Conservation (phyloP, 2,113 vertebrate species). For the Hippoglossus stenolepis region DNA sequence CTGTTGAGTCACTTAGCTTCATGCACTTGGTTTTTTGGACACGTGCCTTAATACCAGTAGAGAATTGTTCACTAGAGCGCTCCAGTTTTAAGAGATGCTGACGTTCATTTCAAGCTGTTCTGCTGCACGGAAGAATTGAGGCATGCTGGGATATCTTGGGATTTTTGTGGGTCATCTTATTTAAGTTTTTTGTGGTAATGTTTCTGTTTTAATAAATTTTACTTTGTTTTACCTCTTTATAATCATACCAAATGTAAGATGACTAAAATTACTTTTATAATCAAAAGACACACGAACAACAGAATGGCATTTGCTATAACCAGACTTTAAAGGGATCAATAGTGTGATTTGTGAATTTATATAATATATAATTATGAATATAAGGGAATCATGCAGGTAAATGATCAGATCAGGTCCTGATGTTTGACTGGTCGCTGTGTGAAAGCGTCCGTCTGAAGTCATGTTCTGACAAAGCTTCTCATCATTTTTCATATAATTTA, state of each 20-base stretch:
- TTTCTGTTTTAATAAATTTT: no score
- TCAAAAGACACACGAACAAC: neutral
- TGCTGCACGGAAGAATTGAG: neutral
- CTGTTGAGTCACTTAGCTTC: no score
- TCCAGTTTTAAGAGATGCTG: no score
- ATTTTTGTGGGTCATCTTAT: neutral
- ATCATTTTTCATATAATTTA: no score
- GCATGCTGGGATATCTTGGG: neutral
- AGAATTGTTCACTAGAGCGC: no score
- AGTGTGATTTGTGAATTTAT: neutral
- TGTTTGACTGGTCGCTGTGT: no score
- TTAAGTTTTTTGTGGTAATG: neutral
- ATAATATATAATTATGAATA: neutral
- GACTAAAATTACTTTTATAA: slow-evolving; percentile 6
- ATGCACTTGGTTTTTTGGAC: no score
- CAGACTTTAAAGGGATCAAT: slow-evolving; percentile 2
- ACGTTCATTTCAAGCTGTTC: no score
- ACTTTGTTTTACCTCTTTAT: no score
- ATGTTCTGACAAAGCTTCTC: no score
- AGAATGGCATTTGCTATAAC: neutral
- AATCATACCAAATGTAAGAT: neutral
- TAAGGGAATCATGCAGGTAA: slow-evolving; percentile 8
- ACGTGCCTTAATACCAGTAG: no score
- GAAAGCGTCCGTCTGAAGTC: no score
- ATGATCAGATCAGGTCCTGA: neutral